Evolutionary conservation across 2,888 invertebrate species (phyloP), one percentile per base, ranked within the genome.

Genomic region (Troides helena): DNA sequence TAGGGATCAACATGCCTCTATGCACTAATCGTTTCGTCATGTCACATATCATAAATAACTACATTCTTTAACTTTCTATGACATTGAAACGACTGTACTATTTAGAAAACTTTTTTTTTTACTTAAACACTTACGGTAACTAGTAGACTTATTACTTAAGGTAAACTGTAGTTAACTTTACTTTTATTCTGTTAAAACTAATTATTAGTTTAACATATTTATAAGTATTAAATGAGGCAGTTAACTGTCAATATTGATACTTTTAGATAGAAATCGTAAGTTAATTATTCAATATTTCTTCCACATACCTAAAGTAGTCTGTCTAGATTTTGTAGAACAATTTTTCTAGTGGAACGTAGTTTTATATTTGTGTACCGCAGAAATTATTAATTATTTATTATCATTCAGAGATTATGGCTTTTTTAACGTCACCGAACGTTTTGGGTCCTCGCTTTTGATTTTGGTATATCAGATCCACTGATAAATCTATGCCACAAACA

Each of bases 231-330:
- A 17, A 50, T 18, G 2, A 57, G 57, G n/a, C 57, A 21, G 21
- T 57, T n/a, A 57, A 57, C 50, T 50, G 50, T 50, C 50, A 17
- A 18, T 2, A 57, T 21, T 57, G 18, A 18, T 5, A 10, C 21
- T 21, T 21, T 21, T 21, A 6, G n/a, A 57, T 21, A 57, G 21
- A 8, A 3, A 57, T 21, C 12, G 39, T 76, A 76, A 70, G 74
- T 71, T 71, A 70, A 57, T 46, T 66, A 67, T 62, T 63, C 23
- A 25, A 65, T 59, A 43, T 59, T 25, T 65, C 18, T 46, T 65
- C 65, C 25, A 46, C 25, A 18, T 59, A 65, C 18, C 23, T 46
- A 25, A 18, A 25, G 21, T 25, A 17, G 65, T 12, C 17, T 43
- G 25, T 17, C 6, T 65, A 59, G 58, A 46, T 43, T 50, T 30